phyloP scores from a whole-genome alignment of 2,888 invertebrate genomes.

The Cetonia aurata region DNA sequence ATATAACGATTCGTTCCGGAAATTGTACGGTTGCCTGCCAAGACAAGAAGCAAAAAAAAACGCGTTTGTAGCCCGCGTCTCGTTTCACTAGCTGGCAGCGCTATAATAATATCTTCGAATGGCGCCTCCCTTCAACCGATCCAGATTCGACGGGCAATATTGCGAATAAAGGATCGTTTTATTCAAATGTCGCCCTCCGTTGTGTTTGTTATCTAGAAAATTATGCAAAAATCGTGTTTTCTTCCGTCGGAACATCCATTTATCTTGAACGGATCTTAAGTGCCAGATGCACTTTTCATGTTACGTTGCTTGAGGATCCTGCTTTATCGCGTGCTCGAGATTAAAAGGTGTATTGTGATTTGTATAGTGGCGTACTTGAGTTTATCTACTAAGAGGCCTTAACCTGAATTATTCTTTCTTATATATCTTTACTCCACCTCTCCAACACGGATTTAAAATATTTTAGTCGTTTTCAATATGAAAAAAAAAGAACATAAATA shows the following conservation, averaged over 20 bases:
- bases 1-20: background rate
- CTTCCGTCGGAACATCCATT: constrained; percentile 16
- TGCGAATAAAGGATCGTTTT: constrained; percentile 22
- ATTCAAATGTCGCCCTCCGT: constrained; percentile 29
- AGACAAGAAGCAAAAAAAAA: background rate
- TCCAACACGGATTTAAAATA: background rate
- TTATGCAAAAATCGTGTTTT: constrained; percentile 27
- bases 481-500: no score
- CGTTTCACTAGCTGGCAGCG: constrained; percentile 22
- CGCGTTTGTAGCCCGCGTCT: constrained; percentile 4
- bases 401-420: background rate
- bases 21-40: constrained; percentile 1
- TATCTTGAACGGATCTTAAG: constrained; percentile 21
- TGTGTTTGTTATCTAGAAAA: constrained; percentile 27
- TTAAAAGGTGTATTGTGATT: background rate
- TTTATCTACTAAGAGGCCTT: background rate
- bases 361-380: background rate
- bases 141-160: constrained; percentile 26
- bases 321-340: background rate
- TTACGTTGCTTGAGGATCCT: background rate
- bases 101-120: constrained; percentile 9
- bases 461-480: background rate
- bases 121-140: background rate
- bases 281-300: constrained; percentile 31
- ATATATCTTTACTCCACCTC: background rate